Evolutionary conservation across 2,797 vertebrate genomes (phyloP).

Genomic region (Poeciliopsis presidionis): DNA sequence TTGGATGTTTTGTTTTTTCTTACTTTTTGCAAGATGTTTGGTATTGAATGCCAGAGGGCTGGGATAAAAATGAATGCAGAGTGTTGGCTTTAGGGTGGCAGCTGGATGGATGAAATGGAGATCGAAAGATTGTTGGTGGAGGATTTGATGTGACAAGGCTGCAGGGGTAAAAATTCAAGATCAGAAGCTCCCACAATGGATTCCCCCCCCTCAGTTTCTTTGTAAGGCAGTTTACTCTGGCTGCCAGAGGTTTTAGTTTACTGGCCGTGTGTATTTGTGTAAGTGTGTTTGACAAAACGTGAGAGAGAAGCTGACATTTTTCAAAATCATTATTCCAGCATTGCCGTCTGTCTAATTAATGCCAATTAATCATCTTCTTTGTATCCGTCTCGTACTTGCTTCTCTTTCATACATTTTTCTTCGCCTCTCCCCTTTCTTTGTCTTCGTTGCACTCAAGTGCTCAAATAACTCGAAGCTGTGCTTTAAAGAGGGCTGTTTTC

Average conservation of each 20-base stretch:
- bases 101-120: conserved; percentile 25
- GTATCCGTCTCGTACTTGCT: conserved; percentile 28
- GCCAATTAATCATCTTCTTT: conserved; percentile 20
- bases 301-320: conserved; percentile 12
- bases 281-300: conserved; percentile 12
- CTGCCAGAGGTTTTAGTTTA: conserved; percentile 48
- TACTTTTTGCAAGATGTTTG: neutral
- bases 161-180: conserved; percentile 53
- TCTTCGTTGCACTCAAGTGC: conserved; percentile 41
- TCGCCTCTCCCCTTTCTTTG: conserved; percentile 18
- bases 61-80: conserved; percentile 17
- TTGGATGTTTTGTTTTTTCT: neutral
- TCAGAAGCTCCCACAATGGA: conserved; percentile 44
- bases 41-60: conserved; percentile 17
- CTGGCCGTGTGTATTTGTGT: conserved; percentile 25
- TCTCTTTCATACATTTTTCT: conserved; percentile 19
- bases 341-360: conserved; percentile 50
- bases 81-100: conserved; percentile 22
- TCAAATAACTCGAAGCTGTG: conserved; percentile 52
- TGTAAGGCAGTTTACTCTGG: conserved; percentile 48
- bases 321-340: conserved; percentile 32
- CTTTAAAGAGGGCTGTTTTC: conserved; percentile 52
- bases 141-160: conserved; percentile 48
- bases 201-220: conserved; percentile 28
- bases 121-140: conserved; percentile 32